Conservation (phyloP, 2,797 vertebrate species). For the Avahi laniger region DNA sequence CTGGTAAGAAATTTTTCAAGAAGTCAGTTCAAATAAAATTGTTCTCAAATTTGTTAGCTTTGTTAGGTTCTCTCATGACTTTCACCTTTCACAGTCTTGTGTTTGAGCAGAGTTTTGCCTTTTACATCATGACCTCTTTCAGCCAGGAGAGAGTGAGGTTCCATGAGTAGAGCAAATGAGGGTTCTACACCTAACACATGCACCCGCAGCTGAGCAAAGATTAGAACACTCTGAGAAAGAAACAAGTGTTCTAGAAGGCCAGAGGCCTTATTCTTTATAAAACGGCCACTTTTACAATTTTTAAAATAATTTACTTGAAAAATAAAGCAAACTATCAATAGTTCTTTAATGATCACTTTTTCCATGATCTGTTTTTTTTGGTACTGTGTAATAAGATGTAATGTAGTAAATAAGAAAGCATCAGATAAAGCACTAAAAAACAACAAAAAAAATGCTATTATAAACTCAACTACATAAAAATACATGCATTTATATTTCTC, state of each 20-base stretch:
- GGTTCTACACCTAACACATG: accelerated
- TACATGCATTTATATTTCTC: background rate
- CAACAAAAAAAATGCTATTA: background rate
- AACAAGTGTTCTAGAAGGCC: background rate
- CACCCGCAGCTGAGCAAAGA: background rate
- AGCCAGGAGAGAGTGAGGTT: background rate
- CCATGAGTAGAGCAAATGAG: background rate
- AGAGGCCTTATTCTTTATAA: background rate
- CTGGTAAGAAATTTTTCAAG: background rate
- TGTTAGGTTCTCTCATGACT: background rate
- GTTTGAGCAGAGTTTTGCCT: background rate
- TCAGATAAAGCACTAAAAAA: background rate
- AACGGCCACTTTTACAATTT: background rate
- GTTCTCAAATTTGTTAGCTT: background rate
- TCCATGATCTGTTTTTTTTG: background rate
- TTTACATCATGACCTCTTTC: background rate
- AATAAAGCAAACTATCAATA: background rate
- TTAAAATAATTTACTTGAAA: slow-evolving; percentile 1
- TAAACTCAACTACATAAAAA: background rate
- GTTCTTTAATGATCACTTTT: background rate
- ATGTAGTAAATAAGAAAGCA: background rate
- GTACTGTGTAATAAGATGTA: background rate
- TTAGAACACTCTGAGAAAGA: background rate
- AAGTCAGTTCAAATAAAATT: slow-evolving; percentile 9
- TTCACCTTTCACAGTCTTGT: background rate